Percentiles rank a stretch among this genome's conserved stretches.
These are phyloP conservation scores for Ophion slaviceki DNA, from an alignment of 2,888 invertebrate genomes.

Conservation along the genomic window DNA sequence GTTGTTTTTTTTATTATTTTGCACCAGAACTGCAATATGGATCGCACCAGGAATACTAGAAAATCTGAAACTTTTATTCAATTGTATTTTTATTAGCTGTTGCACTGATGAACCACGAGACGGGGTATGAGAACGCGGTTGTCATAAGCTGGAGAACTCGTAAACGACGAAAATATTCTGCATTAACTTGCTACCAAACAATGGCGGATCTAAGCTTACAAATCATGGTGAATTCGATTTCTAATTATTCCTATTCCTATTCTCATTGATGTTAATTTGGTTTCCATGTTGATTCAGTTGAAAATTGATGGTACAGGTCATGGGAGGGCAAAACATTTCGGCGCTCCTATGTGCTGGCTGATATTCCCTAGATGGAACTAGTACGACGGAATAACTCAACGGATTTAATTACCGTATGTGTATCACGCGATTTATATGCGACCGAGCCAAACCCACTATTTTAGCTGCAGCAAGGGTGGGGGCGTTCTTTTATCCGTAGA, in stretches of 20 bases:
- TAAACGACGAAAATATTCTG: no score
- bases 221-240: no score
- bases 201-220: no score
- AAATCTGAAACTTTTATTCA: no score
- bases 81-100: no score
- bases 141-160: no score
- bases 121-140: no score
- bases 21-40: not conserved
- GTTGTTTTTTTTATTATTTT: not conserved
- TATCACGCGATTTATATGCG: conserved; percentile 48
- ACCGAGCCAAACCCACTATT: conserved; percentile 20
- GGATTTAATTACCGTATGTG: conserved; percentile 27
- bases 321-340: not conserved
- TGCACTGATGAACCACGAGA: no score
- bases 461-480: not conserved
- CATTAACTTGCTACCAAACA: no score
- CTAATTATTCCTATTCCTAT: not conserved
- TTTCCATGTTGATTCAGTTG: not conserved
- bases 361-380: not conserved
- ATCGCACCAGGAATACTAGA: no score
- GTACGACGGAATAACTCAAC: conserved; percentile 34
- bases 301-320: not conserved
- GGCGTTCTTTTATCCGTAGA: conserved; percentile 78
- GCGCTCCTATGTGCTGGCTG: not conserved
- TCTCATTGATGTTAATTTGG: not conserved